Conservation (phyloP, 2,888 invertebrate genomes). For the Caradrina kadenii region DNA sequence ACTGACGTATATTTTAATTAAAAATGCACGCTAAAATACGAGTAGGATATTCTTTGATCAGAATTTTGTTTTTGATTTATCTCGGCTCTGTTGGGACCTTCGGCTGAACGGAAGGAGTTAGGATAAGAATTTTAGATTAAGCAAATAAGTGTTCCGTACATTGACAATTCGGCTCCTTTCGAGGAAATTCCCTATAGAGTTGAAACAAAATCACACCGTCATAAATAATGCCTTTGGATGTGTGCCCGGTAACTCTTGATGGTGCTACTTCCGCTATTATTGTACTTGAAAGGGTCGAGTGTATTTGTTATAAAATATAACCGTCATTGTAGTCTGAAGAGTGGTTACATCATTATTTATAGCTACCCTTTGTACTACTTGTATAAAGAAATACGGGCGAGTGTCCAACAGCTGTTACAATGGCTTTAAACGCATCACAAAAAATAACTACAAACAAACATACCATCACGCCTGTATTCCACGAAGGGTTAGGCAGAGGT, state of each 20-base stretch:
- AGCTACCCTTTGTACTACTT: constrained; percentile 6
- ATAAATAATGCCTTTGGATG: constrained; percentile 55
- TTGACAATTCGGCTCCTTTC: constrained; percentile 65
- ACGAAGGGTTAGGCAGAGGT: too few species aligned
- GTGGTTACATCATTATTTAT: constrained; percentile 52
- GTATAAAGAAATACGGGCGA: constrained; percentile 6
- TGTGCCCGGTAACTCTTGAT: constrained; percentile 34
- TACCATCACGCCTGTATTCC: too few species aligned
- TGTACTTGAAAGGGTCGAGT: constrained; percentile 52
- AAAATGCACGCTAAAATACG: constrained; percentile 29
- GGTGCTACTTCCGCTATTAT: constrained; percentile 51
- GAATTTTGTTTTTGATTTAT: constrained; percentile 32
- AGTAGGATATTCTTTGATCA: neutral
- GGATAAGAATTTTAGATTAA: constrained; percentile 70
- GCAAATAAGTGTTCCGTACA: constrained; percentile 68
- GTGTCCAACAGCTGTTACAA: constrained; percentile 8
- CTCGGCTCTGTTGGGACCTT: constrained; percentile 43
- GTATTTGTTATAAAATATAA: constrained; percentile 47
- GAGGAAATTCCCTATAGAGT: constrained; percentile 56
- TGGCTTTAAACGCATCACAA: constrained; percentile 1
- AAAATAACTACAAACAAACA: too few species aligned
- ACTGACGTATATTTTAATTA: constrained; percentile 30
- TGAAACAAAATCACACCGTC: constrained; percentile 54
- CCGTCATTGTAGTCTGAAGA: constrained; percentile 52
- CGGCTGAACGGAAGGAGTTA: constrained; percentile 54